Conservation (phyloP, 2,113 vertebrate genomes). For the Thryonomys swinderianus region DNA sequence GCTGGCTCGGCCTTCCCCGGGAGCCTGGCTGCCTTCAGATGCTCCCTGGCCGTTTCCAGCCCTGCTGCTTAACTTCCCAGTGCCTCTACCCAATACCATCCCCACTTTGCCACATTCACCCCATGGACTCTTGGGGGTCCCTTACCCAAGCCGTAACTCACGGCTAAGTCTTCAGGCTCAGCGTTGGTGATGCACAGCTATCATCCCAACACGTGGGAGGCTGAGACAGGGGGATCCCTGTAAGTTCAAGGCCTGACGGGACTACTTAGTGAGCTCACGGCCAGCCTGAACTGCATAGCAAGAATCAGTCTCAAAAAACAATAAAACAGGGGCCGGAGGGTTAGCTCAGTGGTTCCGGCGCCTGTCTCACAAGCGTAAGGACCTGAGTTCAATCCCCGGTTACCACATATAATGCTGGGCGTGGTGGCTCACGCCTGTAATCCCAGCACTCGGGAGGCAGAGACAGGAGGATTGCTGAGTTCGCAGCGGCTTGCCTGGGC, state of each 20-base stretch:
- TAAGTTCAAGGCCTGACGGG: background rate
- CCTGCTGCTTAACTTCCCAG: background rate
- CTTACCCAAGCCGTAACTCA: background rate
- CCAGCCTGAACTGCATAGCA: background rate
- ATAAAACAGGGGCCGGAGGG: too few species aligned
- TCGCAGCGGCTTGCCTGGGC: too few species aligned
- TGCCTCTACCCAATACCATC: background rate
- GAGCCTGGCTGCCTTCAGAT: background rate
- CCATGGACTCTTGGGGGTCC: background rate
- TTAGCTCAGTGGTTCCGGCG: too few species aligned
- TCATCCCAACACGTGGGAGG: background rate
- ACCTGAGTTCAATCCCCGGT: too few species aligned
- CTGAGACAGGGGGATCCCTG: background rate
- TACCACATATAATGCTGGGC: too few species aligned
- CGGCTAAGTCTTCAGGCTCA: background rate
- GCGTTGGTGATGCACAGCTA: background rate
- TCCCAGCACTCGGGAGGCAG: too few species aligned
- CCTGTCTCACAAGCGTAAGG: too few species aligned
- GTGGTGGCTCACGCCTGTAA: too few species aligned
- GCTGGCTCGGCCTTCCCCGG: background rate
- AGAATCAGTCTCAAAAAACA: background rate
- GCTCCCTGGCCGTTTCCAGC: background rate
- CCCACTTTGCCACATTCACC: background rate
- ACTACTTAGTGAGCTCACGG: background rate
- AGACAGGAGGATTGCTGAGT: too few species aligned